These are phyloP conservation scores for Trissonchulus latispiculum DNA, from an alignment of 2,888 invertebrate genomes.

Conservation along the genomic window DNA sequence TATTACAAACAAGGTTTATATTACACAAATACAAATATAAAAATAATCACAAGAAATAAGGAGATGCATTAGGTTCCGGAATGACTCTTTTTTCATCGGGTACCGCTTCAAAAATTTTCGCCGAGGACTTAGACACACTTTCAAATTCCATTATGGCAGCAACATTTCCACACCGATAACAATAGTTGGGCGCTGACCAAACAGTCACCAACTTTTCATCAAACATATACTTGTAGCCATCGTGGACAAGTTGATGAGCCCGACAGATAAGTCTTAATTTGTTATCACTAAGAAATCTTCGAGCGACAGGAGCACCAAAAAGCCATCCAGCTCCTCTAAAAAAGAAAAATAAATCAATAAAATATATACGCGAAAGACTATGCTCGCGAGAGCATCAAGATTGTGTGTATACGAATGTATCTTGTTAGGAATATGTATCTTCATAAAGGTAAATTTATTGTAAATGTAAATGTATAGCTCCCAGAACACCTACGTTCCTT, in stretches of 20 bases:
- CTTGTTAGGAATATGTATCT: too few relatives aligned
- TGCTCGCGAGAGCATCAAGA: too few relatives aligned
- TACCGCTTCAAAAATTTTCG: conserved; percentile 84
- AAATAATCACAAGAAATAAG: conserved; percentile 73
- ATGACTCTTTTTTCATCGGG: conserved; percentile 86
- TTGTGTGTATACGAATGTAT: too few relatives aligned
- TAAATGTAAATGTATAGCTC: too few relatives aligned
- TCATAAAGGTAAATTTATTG: too few relatives aligned
- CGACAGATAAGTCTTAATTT: conserved; percentile 84
- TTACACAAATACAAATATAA: too few relatives aligned
- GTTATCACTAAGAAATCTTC: conserved; percentile 76
- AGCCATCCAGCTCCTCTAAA: conserved; percentile 87
- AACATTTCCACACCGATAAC: conserved; percentile 96
- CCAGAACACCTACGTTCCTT: too few relatives aligned
- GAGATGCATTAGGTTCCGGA: conserved; percentile 80
- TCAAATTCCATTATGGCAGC: conserved; percentile 85
- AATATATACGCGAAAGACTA: too few relatives aligned
- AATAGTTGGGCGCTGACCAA: conserved; percentile 99
- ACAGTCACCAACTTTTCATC: conserved; percentile 91
- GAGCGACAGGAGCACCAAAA: conserved; percentile 85
- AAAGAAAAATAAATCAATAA: neutral
- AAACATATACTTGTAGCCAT: conserved; percentile 97
- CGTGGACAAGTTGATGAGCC: conserved; percentile 97
- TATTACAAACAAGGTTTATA: too few relatives aligned
- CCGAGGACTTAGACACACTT: conserved; percentile 62